Evolutionary conservation across 2,888 invertebrate species (phyloP), one percentile per base, ranked within the genome.

Genomic region (Dendrolimus houi): DNA sequence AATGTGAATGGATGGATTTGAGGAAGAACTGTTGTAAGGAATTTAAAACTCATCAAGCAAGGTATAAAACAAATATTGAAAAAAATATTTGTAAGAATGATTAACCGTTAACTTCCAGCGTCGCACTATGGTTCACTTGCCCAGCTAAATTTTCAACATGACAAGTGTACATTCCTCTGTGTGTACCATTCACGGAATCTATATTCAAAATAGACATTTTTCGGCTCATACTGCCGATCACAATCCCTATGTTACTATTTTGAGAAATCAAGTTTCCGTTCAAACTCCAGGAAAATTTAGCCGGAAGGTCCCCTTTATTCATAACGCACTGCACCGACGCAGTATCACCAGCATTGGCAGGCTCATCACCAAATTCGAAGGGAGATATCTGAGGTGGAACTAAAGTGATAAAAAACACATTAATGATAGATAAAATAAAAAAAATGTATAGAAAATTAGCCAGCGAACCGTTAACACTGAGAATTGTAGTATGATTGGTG

Each of bases 1-100:
- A 96, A 95, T 61, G 92, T 90, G 77, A 96, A 94, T 60, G 95
- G 95, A 82, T 94, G 93, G 74, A 96, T 94, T 92, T 95, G 94
- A 63, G 95, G 95, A 64, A 93, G 90, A 79, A 95, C 95, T 95
- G 77, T 73, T 69, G 59, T 62, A 67, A 63, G 57, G 29, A 61
- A 61, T 62, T 55, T 17, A 60, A 53, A 54, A 54, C 41, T 55
- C 40, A 42, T 55, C 17, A 56, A 58, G 59, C 56, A 57, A 57
- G 53, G 14, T 54, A 53, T 52, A 59, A 58, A 14, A 59, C 56
- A 55, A 54, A 58, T 41, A 61, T 71, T 94, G 17, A 53, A 13
- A 58, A 53, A 47, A 52, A 55, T 57, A 55, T 42, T 29, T 53
- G 12, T 55, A 12, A 52, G 12, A 29, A 29, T 29, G 62, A 72